Evolutionary conservation across 1,140 invertebrate genomes (phyloP).

Genomic region (Drosophila orena): DNA sequence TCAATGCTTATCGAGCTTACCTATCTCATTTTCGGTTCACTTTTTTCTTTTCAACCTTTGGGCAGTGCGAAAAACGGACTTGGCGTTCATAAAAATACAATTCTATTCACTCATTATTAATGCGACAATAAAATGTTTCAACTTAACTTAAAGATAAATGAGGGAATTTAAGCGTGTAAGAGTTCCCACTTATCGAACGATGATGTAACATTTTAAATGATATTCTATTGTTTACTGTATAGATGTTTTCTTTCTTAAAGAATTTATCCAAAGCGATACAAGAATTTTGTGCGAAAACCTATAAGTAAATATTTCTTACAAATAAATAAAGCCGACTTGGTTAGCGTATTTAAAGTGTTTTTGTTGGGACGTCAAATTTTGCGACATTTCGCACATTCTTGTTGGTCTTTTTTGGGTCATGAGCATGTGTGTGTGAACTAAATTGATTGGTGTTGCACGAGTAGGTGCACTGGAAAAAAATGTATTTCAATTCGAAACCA

Average conservation of each 20-base stretch:
- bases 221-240: too few relatives aligned
- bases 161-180: neutral
- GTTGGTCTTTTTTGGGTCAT: slow-evolving; percentile 49
- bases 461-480: slow-evolving; percentile 1
- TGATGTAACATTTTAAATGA: slow-evolving; percentile 18
- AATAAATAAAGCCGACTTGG: neutral
- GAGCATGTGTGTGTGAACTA: slow-evolving; percentile 43
- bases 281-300: too few relatives aligned
- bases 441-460: slow-evolving; percentile 31
- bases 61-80: slow-evolving; percentile 15
- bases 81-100: slow-evolving; percentile 42
- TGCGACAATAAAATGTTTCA: slow-evolving; percentile 61
- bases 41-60: slow-evolving; percentile 34
- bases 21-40: slow-evolving; percentile 1
- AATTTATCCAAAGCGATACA: too few relatives aligned
- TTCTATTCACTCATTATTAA: slow-evolving; percentile 61
- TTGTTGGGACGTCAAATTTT: slow-evolving; percentile 51
- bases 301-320: too few relatives aligned
- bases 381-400: slow-evolving; percentile 54
- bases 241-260: too few relatives aligned
- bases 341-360: slow-evolving; percentile 19
- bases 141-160: slow-evolving; percentile 10
- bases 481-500: too few relatives aligned
- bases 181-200: neutral
- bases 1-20: slow-evolving; percentile 21